Base-by-base conservation (phyloP, 2,113 vertebrate species). In the Alethe diademata region DNA sequence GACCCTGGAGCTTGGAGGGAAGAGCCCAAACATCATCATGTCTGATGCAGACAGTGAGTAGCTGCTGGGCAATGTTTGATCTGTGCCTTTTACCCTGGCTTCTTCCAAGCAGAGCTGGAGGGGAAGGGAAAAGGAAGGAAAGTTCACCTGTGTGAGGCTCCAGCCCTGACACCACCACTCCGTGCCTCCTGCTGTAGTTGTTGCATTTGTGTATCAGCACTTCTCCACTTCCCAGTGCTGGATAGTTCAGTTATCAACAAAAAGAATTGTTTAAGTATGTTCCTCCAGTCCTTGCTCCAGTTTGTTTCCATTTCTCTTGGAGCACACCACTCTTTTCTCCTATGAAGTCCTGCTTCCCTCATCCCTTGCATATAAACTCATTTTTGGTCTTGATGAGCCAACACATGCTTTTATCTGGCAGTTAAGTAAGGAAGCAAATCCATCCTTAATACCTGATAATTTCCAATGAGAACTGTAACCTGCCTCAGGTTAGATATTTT, bases 1-100 rank as follows among this genome's bases (percentile, higher is more conserved):
- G 84, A 99, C 99, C 1, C 96, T 99, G 95, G 99, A 99, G 93
- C 98, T 99, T 6, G 99, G 99, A 54, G 99, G 99, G 13, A 99
- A 99, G 97, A 99, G 99, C 90, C 99, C 99, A 3, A 99, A 99
- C 10, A 99, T 99, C 89, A 98, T 99, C 97, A 83, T 99, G 96
- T 99, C 99, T 6, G 99, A 99, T 36, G 99, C 99, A 2, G 97
- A 99, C 84, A 97, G 99, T 99, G 95, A 97, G 98, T 69, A 18
- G 38, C 31, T 11, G 33, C 73, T 56, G 54, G 3, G 4, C 18
- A 35, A 0, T 10, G 14, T 40, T 33, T 48, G 19, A 17, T 15
- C 61, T 31, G 36, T 38, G 24, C 54, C 31, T 80, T 43, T 66
- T 8, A 4, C 12, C 2, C 3, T 15, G 28, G 60, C 35, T 60